These are phyloP conservation scores for Athalia circularis DNA, from an alignment of 2,888 invertebrate species.

Conservation along the genomic window DNA sequence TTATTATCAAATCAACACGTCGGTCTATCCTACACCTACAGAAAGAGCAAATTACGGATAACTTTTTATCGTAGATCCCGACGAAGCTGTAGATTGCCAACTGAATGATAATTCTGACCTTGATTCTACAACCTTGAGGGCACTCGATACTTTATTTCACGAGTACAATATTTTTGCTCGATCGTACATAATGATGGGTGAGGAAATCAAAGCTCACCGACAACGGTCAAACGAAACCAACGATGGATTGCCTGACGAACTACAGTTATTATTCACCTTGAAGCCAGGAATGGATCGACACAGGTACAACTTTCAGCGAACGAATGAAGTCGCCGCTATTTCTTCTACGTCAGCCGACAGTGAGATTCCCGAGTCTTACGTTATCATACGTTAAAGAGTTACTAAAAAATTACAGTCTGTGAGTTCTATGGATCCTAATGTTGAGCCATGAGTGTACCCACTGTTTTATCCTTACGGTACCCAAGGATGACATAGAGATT, in stretches of 20 bases:
- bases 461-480: constrained; percentile 42
- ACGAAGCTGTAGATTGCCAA: constrained; percentile 50
- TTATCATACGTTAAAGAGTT: too few species aligned
- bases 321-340: constrained; percentile 51
- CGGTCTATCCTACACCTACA: constrained; percentile 45
- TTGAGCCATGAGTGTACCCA: constrained; percentile 47
- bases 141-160: too few species aligned
- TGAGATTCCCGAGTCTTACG: too few species aligned
- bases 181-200: constrained; percentile 52
- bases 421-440: too few species aligned
- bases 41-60: constrained; percentile 52
- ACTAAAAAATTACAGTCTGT: too few species aligned
- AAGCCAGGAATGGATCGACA: constrained; percentile 49
- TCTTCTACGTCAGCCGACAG: constrained; percentile 51
- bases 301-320: constrained; percentile 49
- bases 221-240: constrained; percentile 2
- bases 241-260: constrained; percentile 38
- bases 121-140: constrained; percentile 41
- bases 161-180: too few species aligned
- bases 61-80: constrained; percentile 52
- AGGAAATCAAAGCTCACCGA: constrained; percentile 47
- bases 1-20: constrained; percentile 53
- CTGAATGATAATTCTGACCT: constrained; percentile 41
- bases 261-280: constrained; percentile 34
- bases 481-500: constrained; percentile 22